A percentile compares a stretch with the other conserved stretches of the same genome.
Conservation (phyloP, 2,113 vertebrate species). For the Callipepla californica region DNA sequence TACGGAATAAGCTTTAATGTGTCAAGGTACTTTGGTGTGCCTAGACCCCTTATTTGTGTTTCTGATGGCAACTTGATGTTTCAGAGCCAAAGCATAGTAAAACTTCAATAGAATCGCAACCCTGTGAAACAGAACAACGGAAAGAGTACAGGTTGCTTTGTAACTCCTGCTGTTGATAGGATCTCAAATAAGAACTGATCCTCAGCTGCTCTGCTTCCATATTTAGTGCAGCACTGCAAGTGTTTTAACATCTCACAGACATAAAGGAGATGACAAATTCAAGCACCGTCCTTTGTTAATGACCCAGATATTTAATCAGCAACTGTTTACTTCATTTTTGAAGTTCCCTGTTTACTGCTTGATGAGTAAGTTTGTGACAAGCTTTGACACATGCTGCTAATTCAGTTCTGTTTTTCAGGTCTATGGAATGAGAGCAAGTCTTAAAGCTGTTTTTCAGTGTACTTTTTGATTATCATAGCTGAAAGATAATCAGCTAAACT, state of each 20-base stretch:
- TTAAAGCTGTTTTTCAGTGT: not conserved
- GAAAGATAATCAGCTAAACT: not conserved
- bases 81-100: not conserved
- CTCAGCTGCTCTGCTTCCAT: not conserved
- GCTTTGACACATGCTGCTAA: slow-evolving; percentile 9
- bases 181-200: not conserved
- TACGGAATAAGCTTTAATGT: not conserved
- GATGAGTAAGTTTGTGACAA: not conserved
- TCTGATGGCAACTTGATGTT: not conserved
- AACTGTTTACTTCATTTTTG: slow-evolving; percentile 43
- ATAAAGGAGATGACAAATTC: slow-evolving; percentile 27
- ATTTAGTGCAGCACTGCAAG: not conserved
- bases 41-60: not conserved
- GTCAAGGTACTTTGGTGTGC: not conserved
- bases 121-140: not conserved
- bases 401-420: not conserved
- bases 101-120: not conserved
- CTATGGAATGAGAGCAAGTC: not conserved
- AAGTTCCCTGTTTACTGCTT: slow-evolving; percentile 49
- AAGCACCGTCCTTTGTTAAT: slow-evolving; percentile 47
- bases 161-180: not conserved
- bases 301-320: slow-evolving; percentile 27
- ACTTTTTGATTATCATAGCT: not conserved
- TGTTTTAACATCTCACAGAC: not conserved
- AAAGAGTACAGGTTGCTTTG: not conserved